Base-by-base conservation (phyloP, 2,797 vertebrate genomes). In the Neosalanx taihuensis region DNA sequence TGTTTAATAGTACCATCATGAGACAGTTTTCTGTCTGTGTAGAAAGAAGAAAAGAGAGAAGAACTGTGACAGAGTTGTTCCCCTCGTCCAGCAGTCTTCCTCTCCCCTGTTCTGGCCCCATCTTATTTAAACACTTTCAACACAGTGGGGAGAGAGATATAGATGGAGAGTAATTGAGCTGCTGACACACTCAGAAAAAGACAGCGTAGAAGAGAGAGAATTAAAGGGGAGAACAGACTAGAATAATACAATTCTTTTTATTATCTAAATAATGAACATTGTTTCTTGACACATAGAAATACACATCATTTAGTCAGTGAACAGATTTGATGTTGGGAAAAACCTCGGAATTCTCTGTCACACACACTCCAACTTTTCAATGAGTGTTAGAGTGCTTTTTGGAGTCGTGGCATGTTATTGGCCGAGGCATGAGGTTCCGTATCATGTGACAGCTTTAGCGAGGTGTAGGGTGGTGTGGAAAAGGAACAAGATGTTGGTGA, bases 381-480 rank as follows among this genome's bases (percentile, higher is more conserved):
- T 51, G 15, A 26, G 64, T 35, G 57, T 70, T 29, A 72, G 9
- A 68, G 18, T 31, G 30, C 5, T 10, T 33, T 15, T 60, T 23
- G 30, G 23, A 64, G 70, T 73, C n/a, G 29, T n/a, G 65, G 65
- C 37, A 15, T 60, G 63, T 73, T 37, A 67, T 23, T 10, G 15
- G 30, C 31, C 65, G 17, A 62, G 30, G 49, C 67, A 71, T 68
- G 57, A 73, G 29, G 51, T 64, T n/a, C 30, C 13, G 51, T 29
- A 49, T 33, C 23, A 10, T 26, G 6, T 13, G 65, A 13, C 15
- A 29, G 59, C 10, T 10, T 63, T 71, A 23, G 37, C 51, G 64
- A 80, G 79, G 79, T 76, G 73, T 60, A 67, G 49, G 72, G 57
- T 79, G 41, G 72, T 79, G 72, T 46, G 57, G 78, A 81, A 79